Conservation (phyloP, 2,888 invertebrate genomes). For the Lysandra bellargus region DNA sequence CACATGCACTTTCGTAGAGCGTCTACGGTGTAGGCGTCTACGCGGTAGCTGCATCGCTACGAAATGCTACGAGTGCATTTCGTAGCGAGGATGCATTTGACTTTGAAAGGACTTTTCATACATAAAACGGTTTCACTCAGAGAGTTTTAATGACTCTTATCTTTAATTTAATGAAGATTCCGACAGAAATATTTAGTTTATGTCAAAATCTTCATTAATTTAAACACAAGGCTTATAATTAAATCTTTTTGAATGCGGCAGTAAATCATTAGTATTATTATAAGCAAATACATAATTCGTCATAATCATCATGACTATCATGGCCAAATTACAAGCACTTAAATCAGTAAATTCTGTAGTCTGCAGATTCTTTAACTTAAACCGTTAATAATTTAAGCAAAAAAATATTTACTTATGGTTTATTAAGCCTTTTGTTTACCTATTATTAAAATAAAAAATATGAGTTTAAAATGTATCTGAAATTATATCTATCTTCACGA, state of each 20-base stretch:
- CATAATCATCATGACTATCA: no score
- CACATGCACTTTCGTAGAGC: conserved; percentile 72
- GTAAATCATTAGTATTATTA: background rate
- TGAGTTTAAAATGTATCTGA: background rate
- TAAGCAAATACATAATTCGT: no score
- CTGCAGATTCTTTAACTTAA: no score
- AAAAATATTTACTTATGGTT: no score
- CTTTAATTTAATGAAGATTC: background rate
- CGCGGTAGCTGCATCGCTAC: conserved; percentile 72
- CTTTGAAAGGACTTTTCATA: background rate
- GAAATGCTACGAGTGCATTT: conserved; percentile 61
- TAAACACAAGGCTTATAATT: no score
- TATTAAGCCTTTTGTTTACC: no score
- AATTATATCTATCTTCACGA: background rate
- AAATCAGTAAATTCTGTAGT: no score
- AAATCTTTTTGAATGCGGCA: background rate
- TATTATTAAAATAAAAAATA: background rate
- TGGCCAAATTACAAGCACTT: no score
- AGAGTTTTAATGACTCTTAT: background rate
- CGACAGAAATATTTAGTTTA: background rate
- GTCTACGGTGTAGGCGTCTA: conserved; percentile 64
- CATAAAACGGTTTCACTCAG: background rate
- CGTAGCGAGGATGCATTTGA: conserved; percentile 47
- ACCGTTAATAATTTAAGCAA: no score
- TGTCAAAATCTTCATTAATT: no score